Evolutionary conservation across 1,140 invertebrate genomes (phyloP).

Genomic region (Anadara kagoshimensis): DNA sequence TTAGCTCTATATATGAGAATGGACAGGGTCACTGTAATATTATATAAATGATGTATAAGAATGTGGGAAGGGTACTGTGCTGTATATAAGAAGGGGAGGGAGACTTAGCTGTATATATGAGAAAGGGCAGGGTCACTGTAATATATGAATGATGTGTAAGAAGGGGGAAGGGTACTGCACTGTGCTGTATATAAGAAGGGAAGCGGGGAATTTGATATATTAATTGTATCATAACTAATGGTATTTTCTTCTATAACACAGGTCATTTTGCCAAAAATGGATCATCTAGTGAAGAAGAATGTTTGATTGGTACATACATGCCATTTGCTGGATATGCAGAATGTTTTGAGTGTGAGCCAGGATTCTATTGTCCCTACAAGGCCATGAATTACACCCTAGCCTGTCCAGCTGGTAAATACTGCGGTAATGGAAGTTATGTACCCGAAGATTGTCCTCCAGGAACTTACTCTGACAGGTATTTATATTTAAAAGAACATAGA

Average conservation of each 20-base stretch:
- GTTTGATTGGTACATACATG: constrained; percentile 62
- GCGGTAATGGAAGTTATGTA: constrained; percentile 61
- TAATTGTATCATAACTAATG: neutral
- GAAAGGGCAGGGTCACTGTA: no score
- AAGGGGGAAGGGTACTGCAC: no score
- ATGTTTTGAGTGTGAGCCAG: constrained; percentile 63
- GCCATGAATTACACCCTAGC: constrained; percentile 61
- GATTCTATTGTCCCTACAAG: constrained; percentile 67
- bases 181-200: neutral
- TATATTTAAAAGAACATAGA: neutral
- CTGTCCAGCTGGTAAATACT: constrained; percentile 68
- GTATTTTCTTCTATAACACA: constrained; percentile 26
- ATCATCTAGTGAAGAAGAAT: constrained; percentile 59
- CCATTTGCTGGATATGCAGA: constrained; percentile 50
- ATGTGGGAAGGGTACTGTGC: no score
- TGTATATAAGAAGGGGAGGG: no score
- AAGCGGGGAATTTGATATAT: neutral
- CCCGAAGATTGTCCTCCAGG: constrained; percentile 65
- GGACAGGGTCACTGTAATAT: no score
- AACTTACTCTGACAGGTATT: constrained; percentile 64
- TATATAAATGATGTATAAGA: no score
- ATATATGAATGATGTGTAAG: no score
- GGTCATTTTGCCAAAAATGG: constrained; percentile 66
- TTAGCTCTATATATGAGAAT: no score
- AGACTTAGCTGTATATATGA: no score